phyloP scores from a whole-genome alignment of 64 coral and sea anemone species.

The Pocillopora verrucosa region DNA sequence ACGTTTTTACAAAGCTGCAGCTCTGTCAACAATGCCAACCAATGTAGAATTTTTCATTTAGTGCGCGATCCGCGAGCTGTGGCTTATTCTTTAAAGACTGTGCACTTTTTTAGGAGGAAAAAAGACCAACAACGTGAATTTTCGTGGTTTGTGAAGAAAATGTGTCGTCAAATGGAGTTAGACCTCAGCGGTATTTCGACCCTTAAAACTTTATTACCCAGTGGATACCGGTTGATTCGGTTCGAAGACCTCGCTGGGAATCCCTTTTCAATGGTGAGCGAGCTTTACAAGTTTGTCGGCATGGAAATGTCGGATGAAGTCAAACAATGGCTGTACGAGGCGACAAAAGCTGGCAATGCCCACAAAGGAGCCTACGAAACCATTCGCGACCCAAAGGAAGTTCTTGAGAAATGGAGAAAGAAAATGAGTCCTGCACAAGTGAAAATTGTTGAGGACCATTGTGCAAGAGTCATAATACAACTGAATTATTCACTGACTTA shows the following conservation, averaged over 20 bases:
- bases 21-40: not conserved
- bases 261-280: not conserved
- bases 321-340: not conserved
- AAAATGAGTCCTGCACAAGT: not conserved
- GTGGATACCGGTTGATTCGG: not conserved
- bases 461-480: not conserved
- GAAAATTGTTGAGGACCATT: not conserved
- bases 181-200: not conserved
- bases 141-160: not conserved
- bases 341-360: not conserved
- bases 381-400: not conserved
- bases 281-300: not conserved
- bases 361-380: not conserved
- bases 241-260: not conserved
- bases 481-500: slow-evolving; percentile 2
- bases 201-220: not conserved
- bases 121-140: not conserved
- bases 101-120: not conserved
- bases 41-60: slow-evolving; percentile 13
- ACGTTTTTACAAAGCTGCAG: not conserved
- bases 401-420: not conserved
- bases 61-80: slow-evolving; percentile 10
- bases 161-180: not conserved
- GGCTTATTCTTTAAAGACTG: not conserved
- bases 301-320: not conserved